Evolutionary conservation across 2,113 vertebrate species (phyloP).

Genomic region (Phaethon lepturus): DNA sequence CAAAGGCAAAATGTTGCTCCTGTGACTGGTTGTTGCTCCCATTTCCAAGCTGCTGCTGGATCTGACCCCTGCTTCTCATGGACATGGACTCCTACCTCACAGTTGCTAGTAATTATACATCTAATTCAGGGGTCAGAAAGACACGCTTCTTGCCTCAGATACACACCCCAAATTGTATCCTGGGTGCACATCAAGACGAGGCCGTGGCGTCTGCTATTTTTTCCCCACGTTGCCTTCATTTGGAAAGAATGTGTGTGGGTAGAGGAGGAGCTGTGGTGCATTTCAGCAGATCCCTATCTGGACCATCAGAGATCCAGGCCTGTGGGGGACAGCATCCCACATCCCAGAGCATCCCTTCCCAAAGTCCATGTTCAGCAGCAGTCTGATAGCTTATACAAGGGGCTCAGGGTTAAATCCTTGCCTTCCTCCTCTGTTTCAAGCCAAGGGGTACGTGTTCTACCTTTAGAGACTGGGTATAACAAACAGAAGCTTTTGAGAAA

Average conservation of each 20-base stretch:
- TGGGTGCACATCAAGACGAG: not conserved
- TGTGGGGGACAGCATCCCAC: not conserved
- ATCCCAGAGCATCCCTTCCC: not conserved
- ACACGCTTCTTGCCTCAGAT: not conserved
- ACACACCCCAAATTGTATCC: not conserved
- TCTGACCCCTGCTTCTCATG: not conserved
- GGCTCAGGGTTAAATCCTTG: not conserved
- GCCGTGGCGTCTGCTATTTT: accelerated
- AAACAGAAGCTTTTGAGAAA: not conserved
- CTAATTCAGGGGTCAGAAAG: not conserved
- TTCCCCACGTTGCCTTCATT: not conserved
- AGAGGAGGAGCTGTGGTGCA: not conserved
- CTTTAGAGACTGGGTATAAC: not conserved
- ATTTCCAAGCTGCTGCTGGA: not conserved
- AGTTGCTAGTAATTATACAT: not conserved
- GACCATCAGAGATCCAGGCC: not conserved
- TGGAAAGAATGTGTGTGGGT: not conserved
- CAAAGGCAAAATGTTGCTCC: not conserved
- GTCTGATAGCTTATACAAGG: not conserved
- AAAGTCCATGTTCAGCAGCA: not conserved
- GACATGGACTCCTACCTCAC: not conserved
- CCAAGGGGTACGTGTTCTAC: not conserved
- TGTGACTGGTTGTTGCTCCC: not conserved
- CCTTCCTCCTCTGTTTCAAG: not conserved
- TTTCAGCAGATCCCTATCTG: not conserved